A percentile compares a stretch with the other conserved stretches of the same genome.
These are phyloP conservation scores for Adrianichthys oophorus DNA, from an alignment of 2,797 vertebrate genomes.

Conservation along the genomic window DNA sequence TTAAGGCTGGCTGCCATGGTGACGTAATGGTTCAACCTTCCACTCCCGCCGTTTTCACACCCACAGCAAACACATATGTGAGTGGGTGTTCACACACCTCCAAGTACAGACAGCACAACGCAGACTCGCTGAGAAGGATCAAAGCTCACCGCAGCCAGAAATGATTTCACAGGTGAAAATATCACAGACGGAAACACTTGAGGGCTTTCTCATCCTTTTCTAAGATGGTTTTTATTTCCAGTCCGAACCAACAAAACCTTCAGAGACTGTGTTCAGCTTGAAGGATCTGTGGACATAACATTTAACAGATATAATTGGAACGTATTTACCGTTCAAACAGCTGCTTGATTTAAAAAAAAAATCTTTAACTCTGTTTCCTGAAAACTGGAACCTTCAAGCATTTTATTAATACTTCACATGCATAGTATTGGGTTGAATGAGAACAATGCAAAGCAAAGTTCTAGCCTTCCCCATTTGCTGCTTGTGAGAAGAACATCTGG, in stretches of 20 bases:
- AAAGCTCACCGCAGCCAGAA: slow-evolving; percentile 22
- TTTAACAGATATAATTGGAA: no score
- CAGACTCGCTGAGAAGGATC: slow-evolving; percentile 27
- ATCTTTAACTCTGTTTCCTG: no score
- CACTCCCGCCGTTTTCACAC: slow-evolving; percentile 47
- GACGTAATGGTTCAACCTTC: slow-evolving; percentile 66
- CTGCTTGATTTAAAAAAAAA: no score
- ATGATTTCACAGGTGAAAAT: slow-evolving; percentile 21
- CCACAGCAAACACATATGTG: slow-evolving; percentile 29
- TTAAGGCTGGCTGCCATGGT: slow-evolving; percentile 66
- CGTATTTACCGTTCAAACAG: no score
- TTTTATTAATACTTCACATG: no score
- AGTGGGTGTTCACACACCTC: slow-evolving; percentile 41
- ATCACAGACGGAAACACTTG: slow-evolving; percentile 8
- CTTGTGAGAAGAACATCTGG: no score
- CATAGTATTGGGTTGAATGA: no score
- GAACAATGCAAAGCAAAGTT: no score
- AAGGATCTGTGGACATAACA: slow-evolving; percentile 35
- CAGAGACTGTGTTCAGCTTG: slow-evolving; percentile 24
- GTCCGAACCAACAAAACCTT: slow-evolving; percentile 12
- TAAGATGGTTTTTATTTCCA: neutral
- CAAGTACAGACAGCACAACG: slow-evolving; percentile 15
- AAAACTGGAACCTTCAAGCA: no score
- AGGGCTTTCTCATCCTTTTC: neutral
- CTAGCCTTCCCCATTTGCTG: no score